Conservation (phyloP, 2,888 invertebrate species). For the Drosophila setosimentum region DNA sequence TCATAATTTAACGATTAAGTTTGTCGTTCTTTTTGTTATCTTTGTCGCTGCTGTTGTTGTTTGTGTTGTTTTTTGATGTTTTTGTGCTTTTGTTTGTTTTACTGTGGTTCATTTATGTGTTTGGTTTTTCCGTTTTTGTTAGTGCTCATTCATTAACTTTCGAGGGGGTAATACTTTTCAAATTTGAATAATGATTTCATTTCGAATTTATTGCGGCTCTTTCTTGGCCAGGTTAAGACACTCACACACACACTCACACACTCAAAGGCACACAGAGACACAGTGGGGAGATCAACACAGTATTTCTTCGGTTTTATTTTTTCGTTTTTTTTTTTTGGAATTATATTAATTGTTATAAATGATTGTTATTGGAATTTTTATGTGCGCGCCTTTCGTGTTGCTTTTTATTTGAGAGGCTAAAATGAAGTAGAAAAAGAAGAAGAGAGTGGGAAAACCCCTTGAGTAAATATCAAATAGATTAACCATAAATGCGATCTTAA, state of each 20-base stretch:
- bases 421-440: constrained; percentile 14
- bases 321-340: not conserved
- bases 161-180: constrained; percentile 33
- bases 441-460: constrained; percentile 11
- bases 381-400: constrained; percentile 3
- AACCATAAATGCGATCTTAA: not conserved
- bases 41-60: constrained; percentile 31
- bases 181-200: constrained; percentile 59
- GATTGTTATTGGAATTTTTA: constrained; percentile 45
- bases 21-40: constrained; percentile 32
- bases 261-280: constrained; percentile 4
- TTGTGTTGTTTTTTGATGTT: constrained; percentile 15
- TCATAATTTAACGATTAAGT: constrained; percentile 52
- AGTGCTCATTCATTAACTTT: constrained; percentile 29
- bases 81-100: constrained; percentile 14
- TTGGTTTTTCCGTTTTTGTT: constrained; percentile 20
- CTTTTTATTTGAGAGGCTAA: constrained; percentile 22
- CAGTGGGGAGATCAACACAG: constrained; percentile 8
- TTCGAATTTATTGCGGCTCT: constrained; percentile 32
- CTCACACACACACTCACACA: constrained; percentile 15
- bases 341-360: constrained; percentile 30
- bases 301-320: not conserved
- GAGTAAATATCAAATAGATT: not conserved
- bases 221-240: constrained; percentile 38
- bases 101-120: constrained; percentile 20